A percentile compares a stretch with the other conserved stretches of the same genome.
Evolutionary conservation across 2,113 vertebrate species (phyloP).

Genomic region (Nycticebus coucang): DNA sequence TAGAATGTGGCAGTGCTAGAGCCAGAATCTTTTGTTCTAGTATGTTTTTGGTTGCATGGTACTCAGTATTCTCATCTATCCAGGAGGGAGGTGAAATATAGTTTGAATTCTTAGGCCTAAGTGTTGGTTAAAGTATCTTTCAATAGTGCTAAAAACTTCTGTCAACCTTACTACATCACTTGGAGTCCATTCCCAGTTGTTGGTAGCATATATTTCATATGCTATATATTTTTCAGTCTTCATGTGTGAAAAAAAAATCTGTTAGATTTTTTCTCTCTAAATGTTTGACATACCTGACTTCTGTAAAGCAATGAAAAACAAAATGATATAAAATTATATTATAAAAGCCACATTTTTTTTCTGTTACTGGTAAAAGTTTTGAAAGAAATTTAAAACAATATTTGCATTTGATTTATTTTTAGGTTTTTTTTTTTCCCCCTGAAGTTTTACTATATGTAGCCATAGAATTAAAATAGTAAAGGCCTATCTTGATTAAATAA

Average conservation of each 20-base stretch:
- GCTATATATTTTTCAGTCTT: constrained; percentile 45
- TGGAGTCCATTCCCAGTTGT: constrained; percentile 19
- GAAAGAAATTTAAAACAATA: constrained; percentile 54
- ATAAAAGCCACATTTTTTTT: constrained; percentile 54
- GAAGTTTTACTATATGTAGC: constrained; percentile 53
- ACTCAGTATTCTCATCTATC: neutral
- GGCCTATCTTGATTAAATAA: constrained; percentile 72
- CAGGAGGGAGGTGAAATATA: neutral
- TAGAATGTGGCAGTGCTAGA: neutral
- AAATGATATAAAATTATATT: constrained; percentile 36
- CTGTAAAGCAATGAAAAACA: neutral
- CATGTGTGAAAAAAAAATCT: constrained; percentile 3
- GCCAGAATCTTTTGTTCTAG: constrained; percentile 18
- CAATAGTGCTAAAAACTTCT: constrained; percentile 16
- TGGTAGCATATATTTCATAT: neutral
- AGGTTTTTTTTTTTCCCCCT: constrained; percentile 56
- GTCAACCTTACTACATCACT: neutral
- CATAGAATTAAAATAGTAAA: constrained; percentile 57
- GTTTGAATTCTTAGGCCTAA: constrained; percentile 45
- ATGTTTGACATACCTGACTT: constrained; percentile 33
- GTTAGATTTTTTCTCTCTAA: constrained; percentile 40
- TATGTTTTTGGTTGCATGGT: neutral
- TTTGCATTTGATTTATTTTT: constrained; percentile 52
- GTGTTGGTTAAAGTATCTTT: neutral
- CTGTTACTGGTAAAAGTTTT: constrained; percentile 53